Conservation (phyloP, 2,113 vertebrate genomes). For the Oplegnathus fasciatus region DNA sequence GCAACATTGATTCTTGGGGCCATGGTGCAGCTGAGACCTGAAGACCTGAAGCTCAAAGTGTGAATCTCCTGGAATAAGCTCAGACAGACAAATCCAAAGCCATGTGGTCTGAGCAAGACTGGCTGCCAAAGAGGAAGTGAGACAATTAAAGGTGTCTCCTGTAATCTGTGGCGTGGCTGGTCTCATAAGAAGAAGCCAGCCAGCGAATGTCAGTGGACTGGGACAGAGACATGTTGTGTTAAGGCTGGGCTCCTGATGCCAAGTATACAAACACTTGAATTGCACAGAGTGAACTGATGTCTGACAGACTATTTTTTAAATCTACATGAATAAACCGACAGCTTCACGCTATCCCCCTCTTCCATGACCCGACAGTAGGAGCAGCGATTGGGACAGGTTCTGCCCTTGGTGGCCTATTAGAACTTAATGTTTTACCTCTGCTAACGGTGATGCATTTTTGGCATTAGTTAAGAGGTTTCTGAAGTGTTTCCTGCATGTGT, state of each 20-base stretch:
- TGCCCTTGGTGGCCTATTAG: not conserved
- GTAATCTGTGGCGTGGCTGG: constrained; percentile 46
- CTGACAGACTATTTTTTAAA: not conserved
- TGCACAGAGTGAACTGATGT: not conserved
- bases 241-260: constrained; percentile 8
- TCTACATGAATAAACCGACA: not conserved
- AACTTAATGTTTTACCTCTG: not conserved
- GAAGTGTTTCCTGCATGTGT: not conserved
- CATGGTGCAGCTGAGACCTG: not conserved
- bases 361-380: not conserved
- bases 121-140: constrained; percentile 25
- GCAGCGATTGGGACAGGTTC: not conserved
- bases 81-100: constrained; percentile 9
- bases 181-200: constrained; percentile 28
- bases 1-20: not conserved
- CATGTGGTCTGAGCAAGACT: constrained; percentile 3
- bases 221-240: not conserved
- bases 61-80: constrained; percentile 2
- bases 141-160: constrained; percentile 48
- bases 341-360: not conserved
- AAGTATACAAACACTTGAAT: not conserved
- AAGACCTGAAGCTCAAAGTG: not conserved
- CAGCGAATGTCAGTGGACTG: not conserved
- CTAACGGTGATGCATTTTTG: not conserved
- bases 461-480: not conserved